Percentiles rank a stretch among this genome's conserved stretches.
These are phyloP conservation scores for Resseliella maxima DNA, from an alignment of 2,888 invertebrate species.

Conservation along the genomic window DNA sequence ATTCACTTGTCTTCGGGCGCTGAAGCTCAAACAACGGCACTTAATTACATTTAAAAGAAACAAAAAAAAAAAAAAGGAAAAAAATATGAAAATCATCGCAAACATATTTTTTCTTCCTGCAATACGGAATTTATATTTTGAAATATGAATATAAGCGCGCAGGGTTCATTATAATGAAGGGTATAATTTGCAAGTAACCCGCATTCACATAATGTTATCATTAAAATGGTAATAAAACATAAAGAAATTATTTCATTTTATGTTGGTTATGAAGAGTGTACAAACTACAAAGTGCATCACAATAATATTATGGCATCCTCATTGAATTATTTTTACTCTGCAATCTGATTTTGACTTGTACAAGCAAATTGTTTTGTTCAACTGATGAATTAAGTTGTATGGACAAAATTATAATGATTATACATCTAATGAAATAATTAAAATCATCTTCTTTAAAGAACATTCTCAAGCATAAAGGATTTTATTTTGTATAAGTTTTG, in stretches of 20 bases:
- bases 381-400: conserved; percentile 25
- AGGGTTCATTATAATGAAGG: conserved; percentile 36
- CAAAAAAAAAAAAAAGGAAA: no score
- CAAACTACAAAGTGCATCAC: not conserved
- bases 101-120: not conserved
- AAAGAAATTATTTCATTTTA: not conserved
- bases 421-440: conserved; percentile 4
- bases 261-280: not conserved
- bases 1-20: not conserved
- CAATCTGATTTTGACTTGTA: not conserved
- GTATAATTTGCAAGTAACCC: not conserved
- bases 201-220: conserved; percentile 14
- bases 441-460: not conserved
- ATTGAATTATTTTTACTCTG: not conserved
- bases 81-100: conserved; percentile 25
- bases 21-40: conserved; percentile 12
- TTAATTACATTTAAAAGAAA: no score
- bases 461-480: not conserved
- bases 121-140: not conserved
- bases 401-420: not conserved
- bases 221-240: conserved; percentile 14
- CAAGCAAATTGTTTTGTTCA: not conserved
- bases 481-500: not conserved
- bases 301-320: not conserved
- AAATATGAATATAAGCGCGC: no score